Evolutionary conservation across 1,140 invertebrate genomes (phyloP), one percentile per base, ranked within the genome.

Genomic region (Trypoxylus dichotomus): DNA sequence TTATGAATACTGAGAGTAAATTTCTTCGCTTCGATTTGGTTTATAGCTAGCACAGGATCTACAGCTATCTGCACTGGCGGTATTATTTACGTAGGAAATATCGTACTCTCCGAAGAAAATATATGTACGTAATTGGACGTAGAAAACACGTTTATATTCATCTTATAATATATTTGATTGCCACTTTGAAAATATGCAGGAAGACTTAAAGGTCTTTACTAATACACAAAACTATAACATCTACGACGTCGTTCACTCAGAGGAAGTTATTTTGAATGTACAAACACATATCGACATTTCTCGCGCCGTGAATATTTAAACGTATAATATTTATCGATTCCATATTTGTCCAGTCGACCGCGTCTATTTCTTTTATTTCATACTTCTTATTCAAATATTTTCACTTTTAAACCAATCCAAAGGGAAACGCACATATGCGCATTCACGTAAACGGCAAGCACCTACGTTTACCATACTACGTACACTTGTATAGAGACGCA

Each of bases 321-420:
- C 24, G 15, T 68, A 27, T 68, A 68, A 68, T 68, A 24, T 68
- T 68, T 27, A 68, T 68, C 60, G 60, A 24, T 25, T 29, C 13
- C 60, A 27, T 68, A 68, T 68, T 68, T 68, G 21, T 27, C 3
- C 60, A 68, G 60, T 27, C 27, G 24, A 29, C 27, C 60, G 21
- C 11, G 60, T 68, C 19, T 3, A 19, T 54, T 24, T 68, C 19
- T 68, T 27, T 25, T 68, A 24, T 68, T 68, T 68, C 7, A 6
- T 27, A 29, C 24, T 21, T 68, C 60, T 68, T 68, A 68, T 68
- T 68, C 60, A 68, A 68, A 68, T 68, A 68, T 68, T 68, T 29
- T 68, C 24, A 29, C 60, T 29, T 25, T 68, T 24, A 68, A 68
- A 68, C 8, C 24, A 68, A 68, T 68, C 1, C 27, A 24, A 68